Evolutionary conservation across 1,140 invertebrate species (phyloP).

Genomic region (Tyrophagus putrescentiae): DNA sequence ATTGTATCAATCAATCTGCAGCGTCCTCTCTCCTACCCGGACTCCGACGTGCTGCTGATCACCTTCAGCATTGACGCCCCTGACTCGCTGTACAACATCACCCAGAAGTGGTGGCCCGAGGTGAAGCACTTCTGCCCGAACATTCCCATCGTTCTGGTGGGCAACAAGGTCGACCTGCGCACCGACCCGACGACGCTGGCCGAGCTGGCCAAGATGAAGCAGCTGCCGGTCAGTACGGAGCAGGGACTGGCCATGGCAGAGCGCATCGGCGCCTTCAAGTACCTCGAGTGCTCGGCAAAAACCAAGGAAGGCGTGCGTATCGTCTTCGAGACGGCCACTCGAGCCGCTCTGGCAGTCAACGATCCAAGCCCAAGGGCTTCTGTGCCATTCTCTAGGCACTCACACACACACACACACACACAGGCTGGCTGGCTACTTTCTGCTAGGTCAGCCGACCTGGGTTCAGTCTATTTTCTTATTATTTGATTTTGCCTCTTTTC

Average conservation of each 20-base stretch:
- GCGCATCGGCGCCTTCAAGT: conserved; percentile 91
- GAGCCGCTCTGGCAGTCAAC: conserved; percentile 37
- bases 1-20: not conserved
- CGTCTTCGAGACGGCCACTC: conserved; percentile 58
- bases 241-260: conserved; percentile 94
- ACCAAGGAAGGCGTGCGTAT: conserved; percentile 93
- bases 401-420: too few relatives aligned
- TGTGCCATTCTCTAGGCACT: too few relatives aligned
- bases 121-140: conserved; percentile 45
- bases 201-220: conserved; percentile 60
- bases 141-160: conserved; percentile 46
- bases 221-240: conserved; percentile 94
- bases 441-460: too few relatives aligned
- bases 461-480: too few relatives aligned
- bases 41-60: conserved; percentile 94
- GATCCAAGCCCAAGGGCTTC: not conserved
- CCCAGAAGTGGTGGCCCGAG: conserved; percentile 85
- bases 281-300: conserved; percentile 86
- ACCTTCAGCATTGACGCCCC: conserved; percentile 96
- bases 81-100: conserved; percentile 94
- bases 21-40: conserved; percentile 88
- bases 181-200: conserved; percentile 92
- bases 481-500: too few relatives aligned
- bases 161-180: conserved; percentile 60
- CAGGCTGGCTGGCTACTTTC: too few relatives aligned